Base-by-base conservation (phyloP, 1,140 invertebrate genomes). In the Piezodorus guildinii region DNA sequence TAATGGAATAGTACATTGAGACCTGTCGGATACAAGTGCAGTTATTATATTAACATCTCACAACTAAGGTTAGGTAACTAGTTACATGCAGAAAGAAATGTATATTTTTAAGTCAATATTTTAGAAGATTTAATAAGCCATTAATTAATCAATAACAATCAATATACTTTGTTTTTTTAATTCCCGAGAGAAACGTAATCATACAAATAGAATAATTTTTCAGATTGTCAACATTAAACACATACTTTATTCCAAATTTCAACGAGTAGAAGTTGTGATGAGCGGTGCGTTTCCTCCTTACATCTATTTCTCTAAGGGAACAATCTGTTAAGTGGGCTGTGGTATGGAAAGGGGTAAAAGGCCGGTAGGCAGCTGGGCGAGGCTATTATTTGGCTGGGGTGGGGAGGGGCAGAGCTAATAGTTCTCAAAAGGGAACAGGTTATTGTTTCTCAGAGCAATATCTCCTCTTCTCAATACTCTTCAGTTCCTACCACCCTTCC, bases 391-490 rank as follows among this genome's bases (percentile, higher is more conserved):
- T 52, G 49, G 23, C n/a, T 27, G 10, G 25, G 15, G 15, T 1
- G 30, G 54, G 54, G 54, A 8, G 16, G 16, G 19, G 23, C 1
- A 58, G 16, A n/a, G 54, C 23, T 25, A 58, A 58, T 34, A 34
- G 30, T 46, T 27, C 4, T 60, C 15, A 60, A 60, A 39, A 62
- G 34, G 45, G 45, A 30, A 49, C 39, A 34, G 61, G 46, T 49
- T 49, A 49, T 49, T 49, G 46, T 49, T 49, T 49, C 46, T 49
- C 61, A 49, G 39, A 62, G n/a, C 19, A 58, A 62, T 43, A 62
- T 62, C 61, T 45, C 61, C 44, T 61, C 59, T 19, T 34, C n/a
- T 46, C 60, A 62, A 62, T 62, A 45, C 34, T 46, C 45, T 45
- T 62, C 46, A 19, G 46, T 39, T 39, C 34, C 34, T 39, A 5